Base-by-base conservation (phyloP, 2,888 invertebrate genomes). In the Strigamia crassipes region DNA sequence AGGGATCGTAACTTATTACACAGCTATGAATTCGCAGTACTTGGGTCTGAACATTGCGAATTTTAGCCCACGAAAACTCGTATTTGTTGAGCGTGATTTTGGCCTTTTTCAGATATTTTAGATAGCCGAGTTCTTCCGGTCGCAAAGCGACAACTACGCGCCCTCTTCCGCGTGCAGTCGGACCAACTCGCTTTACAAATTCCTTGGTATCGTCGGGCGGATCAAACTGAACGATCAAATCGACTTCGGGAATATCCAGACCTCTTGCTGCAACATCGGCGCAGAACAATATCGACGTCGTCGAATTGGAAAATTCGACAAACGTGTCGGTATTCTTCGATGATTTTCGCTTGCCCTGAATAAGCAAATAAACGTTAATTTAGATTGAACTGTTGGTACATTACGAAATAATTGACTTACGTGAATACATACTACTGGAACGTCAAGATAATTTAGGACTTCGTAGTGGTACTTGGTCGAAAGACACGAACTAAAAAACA, bases 141-240 rank as follows among this genome's bases (percentile, higher is more conserved):
- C 97, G 90, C 51, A 99, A 89, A 87, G 99, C 94, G 2, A 99
- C 89, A 38, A 99, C 89, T 0, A 98, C 99, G 87, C 97, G 94
- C 0, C 99, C 99, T 81, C 92, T 93, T 21, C 95, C 94, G 85
- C 99, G 91, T 0, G 99, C 99, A 0, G 99, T 99, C 87, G 99
- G 91, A 21, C 99, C 99, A 12, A 99, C 98, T 84, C 98, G 91
- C 89, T 99, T 99, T 86, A 99, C 99, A 87, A 99, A 99, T 91
- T 99, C 99, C 92, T 96, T 96, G 6, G 99, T 98, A 90, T 99
- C 99, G 92, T 99, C 99, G 85, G 99, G 99, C 0, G 99, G 99
- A 90, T 99, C 99, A 87, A 92, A 99, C 87, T 99, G 99, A 0
- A 99, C 96, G 86, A 99, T 99, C 99, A 99, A 99, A 88, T 99